phyloP scores from a whole-genome alignment of 1,140 invertebrate species.

The Trichonephila inaurata region DNA sequence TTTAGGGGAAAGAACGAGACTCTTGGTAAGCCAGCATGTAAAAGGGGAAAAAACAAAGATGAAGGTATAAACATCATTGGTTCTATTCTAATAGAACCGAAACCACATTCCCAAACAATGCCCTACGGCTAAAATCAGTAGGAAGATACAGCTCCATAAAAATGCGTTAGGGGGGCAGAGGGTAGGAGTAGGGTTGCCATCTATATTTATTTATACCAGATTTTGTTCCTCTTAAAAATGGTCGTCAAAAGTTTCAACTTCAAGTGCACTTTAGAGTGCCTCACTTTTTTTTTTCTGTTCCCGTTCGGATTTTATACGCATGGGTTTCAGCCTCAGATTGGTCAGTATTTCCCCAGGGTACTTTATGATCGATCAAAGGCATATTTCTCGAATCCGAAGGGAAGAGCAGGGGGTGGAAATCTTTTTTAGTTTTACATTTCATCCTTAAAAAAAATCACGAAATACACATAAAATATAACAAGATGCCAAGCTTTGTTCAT shows the following conservation, averaged over 20 bases:
- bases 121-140: constrained; percentile 45
- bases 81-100: constrained; percentile 34
- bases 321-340: constrained; percentile 21
- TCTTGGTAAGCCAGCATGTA: not conserved
- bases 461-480: not conserved
- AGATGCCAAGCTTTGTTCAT: not conserved
- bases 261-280: constrained; percentile 60
- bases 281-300: not conserved
- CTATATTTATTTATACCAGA: constrained; percentile 61
- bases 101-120: constrained; percentile 63
- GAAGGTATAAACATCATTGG: not conserved
- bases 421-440: not conserved
- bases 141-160: constrained; percentile 52
- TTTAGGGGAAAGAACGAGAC: not conserved
- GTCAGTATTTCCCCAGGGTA: constrained; percentile 51
- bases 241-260: constrained; percentile 69
- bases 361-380: not conserved
- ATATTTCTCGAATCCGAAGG: not conserved
- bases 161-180: constrained; percentile 15
- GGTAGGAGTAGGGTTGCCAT: constrained; percentile 10
- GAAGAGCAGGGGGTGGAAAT: not conserved
- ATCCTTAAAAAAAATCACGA: not conserved
- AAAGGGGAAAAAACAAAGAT: not conserved
- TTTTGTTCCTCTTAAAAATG: constrained; percentile 30
- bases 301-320: not conserved